Percentiles rank a stretch among this genome's conserved stretches.
phyloP scores from a whole-genome alignment of 2,113 vertebrate species.

The Lichenostomus cassidix region DNA sequence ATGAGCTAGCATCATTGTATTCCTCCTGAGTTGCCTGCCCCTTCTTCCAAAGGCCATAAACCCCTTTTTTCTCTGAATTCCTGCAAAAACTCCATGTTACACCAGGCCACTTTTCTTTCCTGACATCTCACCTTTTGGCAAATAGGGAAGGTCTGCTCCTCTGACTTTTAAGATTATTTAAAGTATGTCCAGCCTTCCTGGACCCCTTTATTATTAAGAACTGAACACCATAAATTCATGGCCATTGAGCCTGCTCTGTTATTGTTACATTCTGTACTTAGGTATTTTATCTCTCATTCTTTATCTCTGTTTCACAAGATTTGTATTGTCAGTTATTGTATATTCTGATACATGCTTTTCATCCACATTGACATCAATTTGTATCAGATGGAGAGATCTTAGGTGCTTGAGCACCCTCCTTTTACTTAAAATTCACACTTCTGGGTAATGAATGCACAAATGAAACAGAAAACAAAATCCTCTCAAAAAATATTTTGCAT shows the following conservation, averaged over 20 bases:
- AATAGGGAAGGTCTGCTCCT: background rate
- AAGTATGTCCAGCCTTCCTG: background rate
- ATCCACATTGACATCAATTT: background rate
- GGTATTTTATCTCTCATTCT: background rate
- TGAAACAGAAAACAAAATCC: background rate
- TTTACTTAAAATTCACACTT: background rate
- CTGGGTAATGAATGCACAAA: background rate
- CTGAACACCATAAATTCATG: background rate
- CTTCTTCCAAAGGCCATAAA: background rate
- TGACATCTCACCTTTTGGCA: rapidly evolving
- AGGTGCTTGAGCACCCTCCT: background rate
- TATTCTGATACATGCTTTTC: background rate
- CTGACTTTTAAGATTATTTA: background rate
- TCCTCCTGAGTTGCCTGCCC: background rate
- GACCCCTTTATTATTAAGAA: background rate
- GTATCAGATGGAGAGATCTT: background rate
- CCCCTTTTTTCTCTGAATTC: background rate
- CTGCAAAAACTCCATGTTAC: background rate
- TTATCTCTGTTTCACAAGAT: background rate
- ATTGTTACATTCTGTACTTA: background rate
- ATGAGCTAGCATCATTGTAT: background rate
- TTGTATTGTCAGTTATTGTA: background rate
- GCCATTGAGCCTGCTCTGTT: background rate
- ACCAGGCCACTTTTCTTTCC: background rate
- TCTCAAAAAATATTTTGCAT: background rate